Evolutionary conservation across 92 coral and sea anemone genomes (phyloP), one percentile per base, ranked within the genome.

Genomic region (Bergia sp.): DNA sequence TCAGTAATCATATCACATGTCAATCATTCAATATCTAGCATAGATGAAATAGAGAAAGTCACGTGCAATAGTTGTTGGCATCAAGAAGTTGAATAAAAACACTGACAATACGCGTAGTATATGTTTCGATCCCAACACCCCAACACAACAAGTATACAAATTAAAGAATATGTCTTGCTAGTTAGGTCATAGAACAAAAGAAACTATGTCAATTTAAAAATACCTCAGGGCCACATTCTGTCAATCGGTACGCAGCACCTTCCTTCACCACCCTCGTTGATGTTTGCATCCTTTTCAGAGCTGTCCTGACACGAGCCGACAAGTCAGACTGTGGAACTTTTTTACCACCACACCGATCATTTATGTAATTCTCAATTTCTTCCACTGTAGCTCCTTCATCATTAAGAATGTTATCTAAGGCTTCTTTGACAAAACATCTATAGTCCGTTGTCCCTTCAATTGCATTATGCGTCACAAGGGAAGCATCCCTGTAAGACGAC

Each of bases 361-460:
- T 86, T 37, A 96, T 69, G 71, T 92, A 96, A 76, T 86, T 94
- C 75, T 90, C 91, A 43, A 95, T 94, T 6, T 89, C 91, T 82
- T 90, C 89, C 40, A 90, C 86, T 1, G 96, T 88, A 73, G 95
- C 93, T n/a, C 99, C 99, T 77, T 95, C 95, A 37, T 93, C 95
- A 37, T 91, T 91, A 74, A 96, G 96, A 55, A 83, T 82, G 81
- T 85, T 95, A 84, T 90, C 92, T 10, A 96, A 82, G 7, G 98
- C 99, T 83, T 96, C 97, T 65, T 82, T 89, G 13, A 94, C 93
- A 40, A 82, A 91, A 20, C 76, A 77, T 20, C 91, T 82, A 20
- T 64, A 81, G 79, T 87, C 89, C 2, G 77, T 66, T 10, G 88
- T 86, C 37, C 80, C 87, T 76, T 82, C 88, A 82, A 91, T 69